Percentiles rank a stretch among this genome's conserved stretches.
phyloP scores from a whole-genome alignment of 2,888 invertebrate genomes.

The Augochlorella aurata region DNA sequence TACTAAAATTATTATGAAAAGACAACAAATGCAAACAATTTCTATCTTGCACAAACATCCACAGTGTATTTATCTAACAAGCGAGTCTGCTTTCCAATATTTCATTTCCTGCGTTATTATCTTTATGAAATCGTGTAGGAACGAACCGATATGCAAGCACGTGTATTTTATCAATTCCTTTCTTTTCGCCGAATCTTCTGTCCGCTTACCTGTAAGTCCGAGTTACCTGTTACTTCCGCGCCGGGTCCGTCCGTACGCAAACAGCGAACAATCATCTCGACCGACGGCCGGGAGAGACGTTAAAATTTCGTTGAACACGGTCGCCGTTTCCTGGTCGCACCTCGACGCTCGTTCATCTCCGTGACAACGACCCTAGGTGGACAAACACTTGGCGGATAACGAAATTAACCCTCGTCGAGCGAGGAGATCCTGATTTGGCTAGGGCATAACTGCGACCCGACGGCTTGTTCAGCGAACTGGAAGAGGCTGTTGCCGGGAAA shows the following conservation, averaged over 20 bases:
- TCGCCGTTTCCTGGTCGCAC: conserved; percentile 23
- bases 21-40: no score
- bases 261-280: not conserved
- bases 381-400: conserved; percentile 59
- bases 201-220: no score
- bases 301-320: conserved; percentile 25
- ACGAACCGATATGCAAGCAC: no score
- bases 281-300: not conserved
- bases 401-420: conserved; percentile 60
- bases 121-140: no score
- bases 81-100: no score
- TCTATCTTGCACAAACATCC: no score
- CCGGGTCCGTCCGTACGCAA: not conserved
- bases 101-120: no score
- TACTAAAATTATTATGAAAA: no score
- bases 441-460: conserved; percentile 35
- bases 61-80: no score
- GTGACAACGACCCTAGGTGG: conserved; percentile 45
- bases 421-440: conserved; percentile 52
- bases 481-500: conserved; percentile 39
- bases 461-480: conserved; percentile 46
- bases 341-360: conserved; percentile 25
- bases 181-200: no score
- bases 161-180: no score
- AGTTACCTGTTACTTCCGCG: not conserved